Base-by-base conservation (phyloP, 2,113 vertebrate genomes). In the Sciurus niger region DNA sequence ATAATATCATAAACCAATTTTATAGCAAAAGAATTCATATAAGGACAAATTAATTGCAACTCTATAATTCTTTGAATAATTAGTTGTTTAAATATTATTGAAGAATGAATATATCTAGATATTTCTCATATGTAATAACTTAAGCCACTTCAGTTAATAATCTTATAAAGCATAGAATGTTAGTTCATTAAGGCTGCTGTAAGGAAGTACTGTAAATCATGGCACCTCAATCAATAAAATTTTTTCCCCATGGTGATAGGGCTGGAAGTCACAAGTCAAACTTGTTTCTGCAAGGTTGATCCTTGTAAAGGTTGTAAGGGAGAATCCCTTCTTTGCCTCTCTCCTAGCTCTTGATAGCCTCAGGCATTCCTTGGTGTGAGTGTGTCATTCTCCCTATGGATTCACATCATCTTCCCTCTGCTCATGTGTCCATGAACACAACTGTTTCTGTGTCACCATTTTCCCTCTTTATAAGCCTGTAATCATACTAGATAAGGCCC, bases 31-130 rank as follows among this genome's bases (percentile, higher is more conserved):
- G 3, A 86, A 63, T 65, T 84, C 3, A 88, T 55, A 48, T 43
- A 46, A 84, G 9, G 8, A 67, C 13, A 91, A 77, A 78, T 67
- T 89, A 77, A 83, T 89, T 63, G 7, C 12, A 53, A 80, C 10
- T 55, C 22, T 68, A 13, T 86, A 94, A 83, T 89, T 83, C 67
- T 34, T 58, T 95, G 48, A 37, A 17, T 90, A 70, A 90, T 60
- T 80, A 74, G 25, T 32, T 18, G 63, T 60, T 76, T 28, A 63
- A 14, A 53, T 92, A 6, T 8, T 76, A 82, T 32, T 72, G 82
- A 76, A 37, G 80, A 91, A 18, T 67, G 2, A 90, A 89, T 92
- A 43, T 76, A 48, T 78, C 30, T 77, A 77, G 32, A 70, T 65
- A 74, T n/a, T 80, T 60, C 37, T n/a, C 11, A 22, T 51, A 17